phyloP scores from a whole-genome alignment of 2,113 vertebrate species.

The Piprites chloris region DNA sequence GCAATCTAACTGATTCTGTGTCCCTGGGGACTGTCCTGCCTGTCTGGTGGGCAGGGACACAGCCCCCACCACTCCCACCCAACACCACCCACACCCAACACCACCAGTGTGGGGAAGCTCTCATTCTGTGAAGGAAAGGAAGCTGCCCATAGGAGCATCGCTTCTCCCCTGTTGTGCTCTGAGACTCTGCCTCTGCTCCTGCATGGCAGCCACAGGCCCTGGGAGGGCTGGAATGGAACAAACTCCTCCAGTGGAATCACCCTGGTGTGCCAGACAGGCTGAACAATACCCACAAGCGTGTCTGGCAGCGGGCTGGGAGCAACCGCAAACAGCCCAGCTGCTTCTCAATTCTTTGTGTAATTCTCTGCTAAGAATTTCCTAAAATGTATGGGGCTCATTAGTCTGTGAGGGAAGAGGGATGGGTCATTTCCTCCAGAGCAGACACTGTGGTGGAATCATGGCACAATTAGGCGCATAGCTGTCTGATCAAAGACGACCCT shows the following conservation, averaged over 20 bases:
- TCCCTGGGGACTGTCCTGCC: neutral
- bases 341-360: neutral
- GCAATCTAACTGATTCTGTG: neutral
- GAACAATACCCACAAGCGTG: neutral
- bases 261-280: neutral
- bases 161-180: neutral
- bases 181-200: neutral
- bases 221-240: neutral
- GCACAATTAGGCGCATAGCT: neutral
- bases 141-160: fast-evolving
- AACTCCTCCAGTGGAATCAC: fast-evolving
- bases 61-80: neutral
- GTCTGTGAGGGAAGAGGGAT: neutral
- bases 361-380: neutral
- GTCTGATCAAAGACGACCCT: neutral
- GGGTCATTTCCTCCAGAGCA: neutral
- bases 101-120: neutral
- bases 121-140: neutral
- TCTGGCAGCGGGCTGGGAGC: fast-evolving
- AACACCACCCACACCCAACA: fast-evolving
- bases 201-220: fast-evolving
- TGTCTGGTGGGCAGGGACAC: neutral
- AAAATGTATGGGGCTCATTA: neutral
- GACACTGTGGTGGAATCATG: neutral
- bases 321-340: fast-evolving